Evolutionary conservation across 1,140 invertebrate species (phyloP).

Genomic region (Apis cerana): DNA sequence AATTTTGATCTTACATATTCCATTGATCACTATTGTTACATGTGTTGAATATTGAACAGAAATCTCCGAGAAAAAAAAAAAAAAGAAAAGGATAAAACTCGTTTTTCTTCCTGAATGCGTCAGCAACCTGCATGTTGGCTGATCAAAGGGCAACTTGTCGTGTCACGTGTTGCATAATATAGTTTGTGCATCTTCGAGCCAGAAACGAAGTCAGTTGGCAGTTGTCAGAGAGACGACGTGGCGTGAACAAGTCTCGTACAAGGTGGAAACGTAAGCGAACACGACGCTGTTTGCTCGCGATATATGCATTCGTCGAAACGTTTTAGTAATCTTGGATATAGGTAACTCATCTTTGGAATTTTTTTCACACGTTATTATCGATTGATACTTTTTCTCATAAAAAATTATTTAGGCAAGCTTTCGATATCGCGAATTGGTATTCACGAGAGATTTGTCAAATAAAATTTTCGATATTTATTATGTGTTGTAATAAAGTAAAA

Average conservation of each 20-base stretch:
- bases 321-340: background rate
- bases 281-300: background rate
- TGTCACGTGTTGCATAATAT: conserved; percentile 71
- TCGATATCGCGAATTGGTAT: background rate
- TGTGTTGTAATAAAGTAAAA: too few species aligned
- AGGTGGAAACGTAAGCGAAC: background rate
- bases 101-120: conserved; percentile 22
- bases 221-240: conserved; percentile 67
- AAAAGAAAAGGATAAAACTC: background rate
- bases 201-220: conserved; percentile 63
- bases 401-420: background rate
- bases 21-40: background rate
- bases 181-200: conserved; percentile 62
- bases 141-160: conserved; percentile 71
- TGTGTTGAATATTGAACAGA: too few species aligned
- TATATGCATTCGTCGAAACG: background rate
- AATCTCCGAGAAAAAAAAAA: too few species aligned
- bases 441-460: background rate
- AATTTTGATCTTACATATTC: too few species aligned
- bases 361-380: background rate
- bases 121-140: conserved; percentile 48
- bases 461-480: too few species aligned
- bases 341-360: background rate
- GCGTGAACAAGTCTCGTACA: conserved; percentile 50
- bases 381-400: background rate